Conservation (phyloP, 2,113 vertebrate genomes). For the Colaptes auratus region DNA sequence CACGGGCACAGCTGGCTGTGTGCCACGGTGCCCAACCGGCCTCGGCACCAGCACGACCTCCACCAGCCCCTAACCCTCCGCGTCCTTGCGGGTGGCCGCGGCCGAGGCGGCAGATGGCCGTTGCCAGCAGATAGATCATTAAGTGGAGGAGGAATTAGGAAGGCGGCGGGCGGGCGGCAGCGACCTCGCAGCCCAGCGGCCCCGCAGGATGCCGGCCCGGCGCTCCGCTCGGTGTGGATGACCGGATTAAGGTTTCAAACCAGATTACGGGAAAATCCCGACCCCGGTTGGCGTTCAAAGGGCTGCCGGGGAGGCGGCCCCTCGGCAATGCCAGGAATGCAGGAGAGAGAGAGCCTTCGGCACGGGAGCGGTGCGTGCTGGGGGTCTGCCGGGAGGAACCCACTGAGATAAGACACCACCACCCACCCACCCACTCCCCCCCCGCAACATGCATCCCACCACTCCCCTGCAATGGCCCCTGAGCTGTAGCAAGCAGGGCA, state of each 20-base stretch:
- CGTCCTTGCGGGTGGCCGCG: background rate
- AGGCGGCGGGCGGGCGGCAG: background rate
- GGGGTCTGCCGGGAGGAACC: background rate
- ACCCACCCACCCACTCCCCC: background rate
- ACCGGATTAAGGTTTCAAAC: conserved; percentile 47
- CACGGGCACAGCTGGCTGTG: accelerated
- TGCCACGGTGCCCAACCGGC: accelerated
- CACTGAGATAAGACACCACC: background rate
- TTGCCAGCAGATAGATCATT: conserved; percentile 31
- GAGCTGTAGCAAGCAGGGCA: background rate
- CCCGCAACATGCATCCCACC: background rate
- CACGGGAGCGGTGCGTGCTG: background rate
- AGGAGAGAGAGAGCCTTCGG: background rate
- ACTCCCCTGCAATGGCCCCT: background rate
- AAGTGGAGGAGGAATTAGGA: conserved; percentile 32
- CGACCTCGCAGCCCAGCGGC: background rate
- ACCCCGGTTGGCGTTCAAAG: conserved; percentile 35
- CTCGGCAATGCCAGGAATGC: conserved; percentile 67
- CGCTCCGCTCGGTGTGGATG: conserved; percentile 46
- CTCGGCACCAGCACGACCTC: accelerated
- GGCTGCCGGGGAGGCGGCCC: conserved; percentile 3
- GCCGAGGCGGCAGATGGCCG: conserved; percentile 26
- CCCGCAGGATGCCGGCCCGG: conserved; percentile 25
- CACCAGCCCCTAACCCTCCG: background rate
- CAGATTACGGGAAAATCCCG: conserved; percentile 50